Percentiles rank a stretch among this genome's conserved stretches.
Conservation (phyloP, 2,888 invertebrate genomes). For the Drosophila subquinaria region DNA sequence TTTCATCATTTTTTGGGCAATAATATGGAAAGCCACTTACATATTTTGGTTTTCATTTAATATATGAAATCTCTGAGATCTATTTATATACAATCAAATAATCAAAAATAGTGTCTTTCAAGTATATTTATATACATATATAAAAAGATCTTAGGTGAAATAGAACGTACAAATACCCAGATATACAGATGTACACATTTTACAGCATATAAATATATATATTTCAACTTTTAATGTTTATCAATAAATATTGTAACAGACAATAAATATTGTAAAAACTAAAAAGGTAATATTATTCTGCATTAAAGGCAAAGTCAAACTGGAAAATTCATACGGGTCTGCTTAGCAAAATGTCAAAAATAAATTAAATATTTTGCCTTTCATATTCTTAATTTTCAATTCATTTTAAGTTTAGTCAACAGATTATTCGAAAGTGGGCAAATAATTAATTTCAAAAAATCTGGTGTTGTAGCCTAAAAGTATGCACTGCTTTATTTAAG, state of each 20-base stretch:
- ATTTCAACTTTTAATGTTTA: not conserved
- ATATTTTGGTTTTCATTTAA: not conserved
- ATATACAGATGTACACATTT: not conserved
- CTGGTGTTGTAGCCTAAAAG: slow-evolving; percentile 5
- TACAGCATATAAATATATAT: not conserved
- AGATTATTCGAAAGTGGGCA: not conserved
- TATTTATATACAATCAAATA: not conserved
- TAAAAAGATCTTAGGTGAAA: not conserved
- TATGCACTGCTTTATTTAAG: not conserved
- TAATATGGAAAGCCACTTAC: not conserved
- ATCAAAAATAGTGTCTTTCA: not conserved
- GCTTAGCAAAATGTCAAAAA: too few relatives aligned
- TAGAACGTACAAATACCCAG: not conserved
- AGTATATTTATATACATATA: not conserved
- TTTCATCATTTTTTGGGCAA: too few relatives aligned
- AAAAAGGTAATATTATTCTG: too few relatives aligned
- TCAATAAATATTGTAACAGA: not conserved
- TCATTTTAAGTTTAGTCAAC: not conserved
- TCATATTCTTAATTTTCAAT: not conserved
- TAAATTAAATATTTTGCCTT: not conserved
- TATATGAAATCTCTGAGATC: not conserved
- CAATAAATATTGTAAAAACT: too few relatives aligned
- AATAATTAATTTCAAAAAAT: not conserved
- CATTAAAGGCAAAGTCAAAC: too few relatives aligned
- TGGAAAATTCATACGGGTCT: too few relatives aligned